Base-by-base conservation (phyloP, 35 echinoderm and acorn worm genomes). In the Heliocidaris tuberculata region DNA sequence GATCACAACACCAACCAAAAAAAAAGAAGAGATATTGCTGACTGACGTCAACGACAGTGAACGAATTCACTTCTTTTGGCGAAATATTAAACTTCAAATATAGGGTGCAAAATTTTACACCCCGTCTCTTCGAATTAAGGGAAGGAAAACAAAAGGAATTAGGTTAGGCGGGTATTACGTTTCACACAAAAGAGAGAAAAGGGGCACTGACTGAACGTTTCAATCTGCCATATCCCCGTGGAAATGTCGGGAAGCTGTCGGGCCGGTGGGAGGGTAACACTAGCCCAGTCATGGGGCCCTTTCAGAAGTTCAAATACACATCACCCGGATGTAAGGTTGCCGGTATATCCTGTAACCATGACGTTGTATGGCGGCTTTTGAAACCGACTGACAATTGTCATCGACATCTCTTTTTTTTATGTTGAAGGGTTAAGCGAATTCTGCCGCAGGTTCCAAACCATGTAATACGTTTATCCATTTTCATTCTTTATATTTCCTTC, bases 71-170 rank as follows among this genome's bases (percentile, higher is more conserved):
- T n/a, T 78, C 27, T 71, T 78, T 78, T 17, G 7, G 65, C 65
- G 27, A 78, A 78, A 78, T 78, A 78, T 78, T n/a, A 56, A 56
- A 78, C 65, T 78, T n/a, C 65, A 78, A 6, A 56, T 78, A 27
- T n/a, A 78, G 65, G 21, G 65, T 78, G 65, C 15, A 78, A 17
- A 78, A 78, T 78, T 27, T 78, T 21, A 6, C 65, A 78, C 65
- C 27, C 27, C 65, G 19, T 27, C 7, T 78, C 6, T 17, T 19
- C 65, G 65, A 78, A n/a, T 78, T 7, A 21, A 19, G 65, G 65
- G 65, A 78, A 78, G 65, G 65, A 78, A 78, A 78, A 78, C 65
- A 78, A 78, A 27, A 19, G 65, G 65, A 78, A 78, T 78, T 78
- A 19, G 65, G 65, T 78, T 78, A 78, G 19, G 65, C 65, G 27